Percentiles rank a stretch among this genome's conserved stretches.
phyloP scores from a whole-genome alignment of 1,140 invertebrate genomes.

The Drosophila rufa region DNA sequence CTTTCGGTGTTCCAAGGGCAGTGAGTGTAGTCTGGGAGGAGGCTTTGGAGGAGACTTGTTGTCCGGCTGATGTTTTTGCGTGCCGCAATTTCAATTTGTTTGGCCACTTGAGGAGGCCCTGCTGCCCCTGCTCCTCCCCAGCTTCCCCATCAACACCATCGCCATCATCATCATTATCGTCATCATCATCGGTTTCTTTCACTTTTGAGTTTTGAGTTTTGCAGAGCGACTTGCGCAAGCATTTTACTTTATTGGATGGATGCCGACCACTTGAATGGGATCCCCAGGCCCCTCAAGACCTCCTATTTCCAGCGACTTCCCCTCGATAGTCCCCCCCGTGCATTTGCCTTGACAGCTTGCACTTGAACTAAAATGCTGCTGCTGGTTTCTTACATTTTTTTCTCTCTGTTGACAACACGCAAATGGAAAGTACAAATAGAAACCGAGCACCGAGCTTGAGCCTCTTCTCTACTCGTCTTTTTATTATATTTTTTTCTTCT shows the following conservation, averaged over 20 bases:
- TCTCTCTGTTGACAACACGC: conserved; percentile 33
- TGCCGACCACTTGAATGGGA: conserved; percentile 51
- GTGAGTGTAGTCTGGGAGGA: neutral
- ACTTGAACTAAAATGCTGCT: conserved; percentile 80
- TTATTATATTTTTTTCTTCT: conserved; percentile 4
- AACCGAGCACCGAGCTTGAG: conserved; percentile 48
- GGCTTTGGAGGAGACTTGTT: conserved; percentile 30
- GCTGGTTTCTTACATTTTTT: conserved; percentile 17
- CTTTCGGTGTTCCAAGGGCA: neutral
- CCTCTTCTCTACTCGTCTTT: neutral
- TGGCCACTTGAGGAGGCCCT: conserved; percentile 58
- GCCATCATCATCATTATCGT: neutral
- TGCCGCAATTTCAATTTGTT: conserved; percentile 81
- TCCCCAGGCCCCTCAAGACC: neutral
- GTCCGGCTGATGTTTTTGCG: conserved; percentile 74
- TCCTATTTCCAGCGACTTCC: too few relatives aligned
- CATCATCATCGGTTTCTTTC: conserved; percentile 50
- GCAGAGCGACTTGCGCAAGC: conserved; percentile 72
- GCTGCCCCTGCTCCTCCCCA: neutral
- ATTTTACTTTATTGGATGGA: conserved; percentile 73
- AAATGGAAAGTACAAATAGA: conserved; percentile 84
- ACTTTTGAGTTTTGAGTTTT: conserved; percentile 61
- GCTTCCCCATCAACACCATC: conserved; percentile 1
- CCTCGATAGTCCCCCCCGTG: neutral
- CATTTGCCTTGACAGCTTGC: conserved; percentile 62